Evolutionary conservation across 2,113 vertebrate species (phyloP), one percentile per base, ranked within the genome.

Genomic region (Mirza zaza): DNA sequence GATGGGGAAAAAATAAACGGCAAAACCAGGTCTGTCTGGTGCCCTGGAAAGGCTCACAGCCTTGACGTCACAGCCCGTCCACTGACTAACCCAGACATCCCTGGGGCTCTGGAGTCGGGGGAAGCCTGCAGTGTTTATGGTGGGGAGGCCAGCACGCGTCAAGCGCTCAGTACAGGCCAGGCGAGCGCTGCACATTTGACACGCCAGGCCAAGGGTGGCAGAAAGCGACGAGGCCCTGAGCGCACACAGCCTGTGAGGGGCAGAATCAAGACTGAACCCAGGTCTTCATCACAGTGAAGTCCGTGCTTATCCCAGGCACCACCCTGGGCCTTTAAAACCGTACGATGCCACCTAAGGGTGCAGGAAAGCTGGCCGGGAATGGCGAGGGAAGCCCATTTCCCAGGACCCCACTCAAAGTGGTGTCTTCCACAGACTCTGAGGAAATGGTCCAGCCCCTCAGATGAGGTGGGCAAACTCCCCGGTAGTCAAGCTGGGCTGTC

Each of bases 331-430:
- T 50, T 68, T 23, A 75, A 36, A 79, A 18, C n/a, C 27, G 5
- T 25, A 23, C 0, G 2, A 17, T n/a, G 29, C 39, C 6, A 9
- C 39, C 14, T 3, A 3, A 25, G 18, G 29, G 25, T 25, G 63
- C 36, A 8, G 11, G 18, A 57, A 48, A 52, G 52, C 14, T 3
- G 15, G 32, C 10, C 5, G 25, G 32, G 34, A 45, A 13, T 13
- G 1, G 0, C 15, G 7, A 29, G 0, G 5, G 11, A 11, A 45
- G 20, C 39, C 50, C 2, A 2, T 1, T 8, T 25, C 59, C 17
- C 10, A 9, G 87, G 4, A 27, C 59, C 18, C 14, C 23, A 10
- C 86, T 52, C 57, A 59, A 36, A 17, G 45, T 13, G 29, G 48
- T 15, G 63, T 9, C 36, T 82, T 45, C 13, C 9, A 15, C 9